These are phyloP conservation scores for Phenganax stokvisi DNA, from an alignment of 92 coral and sea anemone genomes.

Conservation along the genomic window DNA sequence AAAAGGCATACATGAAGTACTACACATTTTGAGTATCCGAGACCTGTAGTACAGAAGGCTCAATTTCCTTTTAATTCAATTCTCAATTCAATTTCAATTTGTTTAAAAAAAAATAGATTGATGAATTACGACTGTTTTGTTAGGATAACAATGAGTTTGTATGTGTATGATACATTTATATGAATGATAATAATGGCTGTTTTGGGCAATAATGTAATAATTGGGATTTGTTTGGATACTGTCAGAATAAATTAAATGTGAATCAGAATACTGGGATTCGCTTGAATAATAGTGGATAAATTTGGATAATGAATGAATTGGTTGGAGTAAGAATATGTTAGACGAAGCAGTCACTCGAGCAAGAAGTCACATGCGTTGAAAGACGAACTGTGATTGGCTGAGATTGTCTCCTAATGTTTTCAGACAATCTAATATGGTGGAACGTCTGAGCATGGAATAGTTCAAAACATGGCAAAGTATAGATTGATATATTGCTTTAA, in stretches of 20 bases:
- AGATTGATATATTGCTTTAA: not conserved
- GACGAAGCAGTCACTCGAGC: not conserved
- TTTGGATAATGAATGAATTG: too few relatives aligned
- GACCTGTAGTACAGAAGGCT: not conserved
- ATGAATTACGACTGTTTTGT: too few relatives aligned
- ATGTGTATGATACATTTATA: too few relatives aligned
- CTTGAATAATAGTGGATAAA: too few relatives aligned
- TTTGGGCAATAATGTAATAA: not conserved
- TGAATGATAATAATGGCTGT: not conserved
- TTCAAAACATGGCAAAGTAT: slow-evolving; percentile 9
- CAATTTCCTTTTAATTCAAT: not conserved
- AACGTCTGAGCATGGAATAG: not conserved
- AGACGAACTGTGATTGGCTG: slow-evolving; percentile 18
- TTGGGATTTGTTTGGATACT: not conserved
- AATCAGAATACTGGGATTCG: too few relatives aligned
- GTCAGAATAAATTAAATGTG: not conserved
- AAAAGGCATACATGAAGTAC: not conserved
- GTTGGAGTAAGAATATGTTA: too few relatives aligned
- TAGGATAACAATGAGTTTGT: too few relatives aligned
- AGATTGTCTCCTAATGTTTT: slow-evolving; percentile 7
- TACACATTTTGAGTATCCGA: not conserved
- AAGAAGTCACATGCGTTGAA: slow-evolving; percentile 23
- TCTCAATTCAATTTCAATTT: too few relatives aligned
- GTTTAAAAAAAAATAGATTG: too few relatives aligned
- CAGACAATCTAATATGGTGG: slow-evolving; percentile 32